Conservation (phyloP, 2,113 vertebrate species). For the Bagarius yarrelli region DNA sequence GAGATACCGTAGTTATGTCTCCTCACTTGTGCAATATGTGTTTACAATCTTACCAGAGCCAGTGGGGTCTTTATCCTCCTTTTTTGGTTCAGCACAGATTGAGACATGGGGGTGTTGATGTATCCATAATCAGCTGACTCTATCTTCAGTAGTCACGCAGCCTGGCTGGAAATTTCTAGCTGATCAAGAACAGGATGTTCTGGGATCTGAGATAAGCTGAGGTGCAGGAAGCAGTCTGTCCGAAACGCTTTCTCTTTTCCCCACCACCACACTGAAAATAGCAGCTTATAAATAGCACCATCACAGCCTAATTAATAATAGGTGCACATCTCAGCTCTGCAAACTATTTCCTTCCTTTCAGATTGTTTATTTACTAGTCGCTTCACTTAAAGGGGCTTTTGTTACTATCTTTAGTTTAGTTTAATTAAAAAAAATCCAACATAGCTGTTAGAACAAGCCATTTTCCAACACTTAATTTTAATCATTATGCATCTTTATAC, state of each 20-base stretch:
- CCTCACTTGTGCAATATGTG: neutral
- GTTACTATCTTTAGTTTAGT: neutral
- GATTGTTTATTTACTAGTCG: neutral
- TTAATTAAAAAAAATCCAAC: neutral
- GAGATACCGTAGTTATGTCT: neutral
- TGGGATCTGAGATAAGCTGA: conserved; percentile 63
- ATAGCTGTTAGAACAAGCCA: neutral
- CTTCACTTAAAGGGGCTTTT: neutral
- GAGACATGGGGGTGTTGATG: conserved; percentile 1
- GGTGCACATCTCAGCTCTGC: neutral
- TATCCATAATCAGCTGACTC: conserved; percentile 59
- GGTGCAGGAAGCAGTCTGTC: conserved; percentile 48
- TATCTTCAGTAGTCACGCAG: conserved; percentile 61
- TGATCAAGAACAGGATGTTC: conserved; percentile 69
- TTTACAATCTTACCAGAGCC: neutral
- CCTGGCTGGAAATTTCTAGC: conserved; percentile 52
- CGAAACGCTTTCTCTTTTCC: conserved; percentile 65
- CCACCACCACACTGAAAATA: conserved; percentile 58
- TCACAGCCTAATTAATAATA: conserved; percentile 20
- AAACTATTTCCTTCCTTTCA: neutral
- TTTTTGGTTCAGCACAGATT: conserved; percentile 5
- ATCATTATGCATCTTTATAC: too few relatives aligned
- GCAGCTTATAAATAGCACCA: neutral
- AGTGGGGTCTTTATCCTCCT: conserved; percentile 24
- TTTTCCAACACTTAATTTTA: neutral